Evolutionary conservation across 2,797 vertebrate genomes (phyloP), one percentile per base, ranked within the genome.

Genomic region (Anguilla marmorata): DNA sequence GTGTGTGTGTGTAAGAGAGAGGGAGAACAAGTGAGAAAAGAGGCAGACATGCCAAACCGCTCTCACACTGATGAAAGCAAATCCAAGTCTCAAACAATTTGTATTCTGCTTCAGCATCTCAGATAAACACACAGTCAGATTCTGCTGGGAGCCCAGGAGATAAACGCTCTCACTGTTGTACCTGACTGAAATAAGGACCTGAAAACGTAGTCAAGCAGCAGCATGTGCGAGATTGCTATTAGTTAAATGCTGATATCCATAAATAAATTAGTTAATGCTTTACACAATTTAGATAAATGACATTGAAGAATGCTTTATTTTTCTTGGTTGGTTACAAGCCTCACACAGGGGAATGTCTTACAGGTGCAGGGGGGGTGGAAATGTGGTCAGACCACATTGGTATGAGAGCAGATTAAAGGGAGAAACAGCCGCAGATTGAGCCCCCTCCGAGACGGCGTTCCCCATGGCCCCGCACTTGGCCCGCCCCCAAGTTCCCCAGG

Each of bases 61-160:
- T 80, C 76, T 80, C 33, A 80, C 3, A 5, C 30, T 41, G 41
- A 80, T 80, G 14, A 80, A 80, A 80, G 76, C 37, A 80, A 45
- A 80, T 80, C 76, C 19, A 45, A 80, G 76, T 80, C 76, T 80
- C 76, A 80, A 80, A 24, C 76, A 80, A 80, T 80, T 80, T 80
- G 76, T 80, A 80, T 80, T 80, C 76, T 45, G 76, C 76, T 4
- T 41, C 37, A 80, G 76, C 37, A 24, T 45, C 19, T 80, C 37
- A 80, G 74, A 76, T 76, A 76, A 80, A 45, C 37, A 80, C 37
- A 45, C 21, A 45, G 33, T 80, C 76, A 80, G 76, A 80, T 80
- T 80, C 76, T 80, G 76, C 41, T 80, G 37, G 45, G 30, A 80
- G 76, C 76, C 7, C 76, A 24, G 37, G 76, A 80, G 76, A 80